Evolutionary conservation across 2,797 vertebrate species (phyloP).

Genomic region (Dromococcyx pavoninus): DNA sequence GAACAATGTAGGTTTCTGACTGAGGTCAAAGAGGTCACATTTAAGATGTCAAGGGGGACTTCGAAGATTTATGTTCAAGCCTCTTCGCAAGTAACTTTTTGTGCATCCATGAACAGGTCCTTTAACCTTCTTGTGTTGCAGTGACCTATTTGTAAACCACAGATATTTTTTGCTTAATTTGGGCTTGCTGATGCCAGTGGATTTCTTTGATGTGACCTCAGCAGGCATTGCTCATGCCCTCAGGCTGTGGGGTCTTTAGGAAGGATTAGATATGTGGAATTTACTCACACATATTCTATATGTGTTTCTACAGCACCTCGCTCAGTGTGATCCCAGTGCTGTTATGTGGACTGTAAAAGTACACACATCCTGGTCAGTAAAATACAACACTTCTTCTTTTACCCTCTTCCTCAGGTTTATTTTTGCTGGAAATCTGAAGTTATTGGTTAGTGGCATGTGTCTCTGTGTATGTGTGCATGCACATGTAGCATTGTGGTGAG

Average conservation of each 20-base stretch:
- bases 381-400: neutral
- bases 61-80: constrained; percentile 50
- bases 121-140: constrained; percentile 37
- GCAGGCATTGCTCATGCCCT: neutral
- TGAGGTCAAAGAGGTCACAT: neutral
- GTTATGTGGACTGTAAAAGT: neutral
- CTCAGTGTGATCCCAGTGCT: rapidly evolving
- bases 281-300: rapidly evolving
- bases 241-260: neutral
- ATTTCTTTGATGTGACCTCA: constrained; percentile 15
- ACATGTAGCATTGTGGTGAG: neutral
- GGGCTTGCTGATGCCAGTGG: neutral
- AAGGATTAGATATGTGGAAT: neutral
- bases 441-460: neutral
- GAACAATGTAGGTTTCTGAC: neutral
- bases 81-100: constrained; percentile 25
- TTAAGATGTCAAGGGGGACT: neutral
- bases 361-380: neutral
- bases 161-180: constrained; percentile 11
- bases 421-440: neutral
- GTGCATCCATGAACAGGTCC: neutral
- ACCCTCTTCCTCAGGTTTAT: neutral
- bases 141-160: constrained; percentile 44
- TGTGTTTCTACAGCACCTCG: neutral
- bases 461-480: neutral